Percentiles rank a stretch among this genome's conserved stretches.
phyloP scores from a whole-genome alignment of 2,888 invertebrate species.

The Heliconius ismenius region DNA sequence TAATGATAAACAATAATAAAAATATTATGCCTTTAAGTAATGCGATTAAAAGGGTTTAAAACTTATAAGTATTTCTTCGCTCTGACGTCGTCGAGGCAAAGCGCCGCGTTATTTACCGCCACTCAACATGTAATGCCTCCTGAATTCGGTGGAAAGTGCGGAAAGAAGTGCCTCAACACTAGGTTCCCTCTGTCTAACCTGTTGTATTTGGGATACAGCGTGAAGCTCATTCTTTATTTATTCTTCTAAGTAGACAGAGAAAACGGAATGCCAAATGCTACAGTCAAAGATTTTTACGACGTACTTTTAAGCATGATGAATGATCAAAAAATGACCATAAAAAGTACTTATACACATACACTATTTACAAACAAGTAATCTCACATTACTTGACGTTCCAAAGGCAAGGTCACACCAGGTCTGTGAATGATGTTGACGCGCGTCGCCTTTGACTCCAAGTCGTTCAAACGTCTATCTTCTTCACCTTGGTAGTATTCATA shows the following conservation, averaged over 20 bases:
- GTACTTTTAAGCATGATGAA: slow-evolving; percentile 7
- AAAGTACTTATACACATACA: background rate
- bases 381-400: slow-evolving; percentile 44
- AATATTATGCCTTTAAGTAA: too few species aligned
- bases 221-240: background rate
- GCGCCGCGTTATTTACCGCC: too few species aligned
- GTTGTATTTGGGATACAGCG: too few species aligned
- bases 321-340: background rate
- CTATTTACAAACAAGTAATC: slow-evolving; percentile 9
- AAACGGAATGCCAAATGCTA: background rate
- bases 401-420: slow-evolving; percentile 65
- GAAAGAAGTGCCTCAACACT: too few species aligned
- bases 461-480: slow-evolving; percentile 67
- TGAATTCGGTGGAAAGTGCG: too few species aligned
- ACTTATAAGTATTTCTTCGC: too few species aligned
- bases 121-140: too few species aligned
- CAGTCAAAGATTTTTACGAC: background rate
- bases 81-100: too few species aligned
- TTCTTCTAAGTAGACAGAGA: background rate
- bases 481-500: slow-evolving; percentile 60
- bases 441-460: slow-evolving; percentile 76
- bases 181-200: too few species aligned
- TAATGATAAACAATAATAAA: too few species aligned
- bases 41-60: too few species aligned
- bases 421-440: slow-evolving; percentile 75